Evolutionary conservation across 2,797 vertebrate genomes (phyloP), one percentile per base, ranked within the genome.

Genomic region (Acanthurus tractus): DNA sequence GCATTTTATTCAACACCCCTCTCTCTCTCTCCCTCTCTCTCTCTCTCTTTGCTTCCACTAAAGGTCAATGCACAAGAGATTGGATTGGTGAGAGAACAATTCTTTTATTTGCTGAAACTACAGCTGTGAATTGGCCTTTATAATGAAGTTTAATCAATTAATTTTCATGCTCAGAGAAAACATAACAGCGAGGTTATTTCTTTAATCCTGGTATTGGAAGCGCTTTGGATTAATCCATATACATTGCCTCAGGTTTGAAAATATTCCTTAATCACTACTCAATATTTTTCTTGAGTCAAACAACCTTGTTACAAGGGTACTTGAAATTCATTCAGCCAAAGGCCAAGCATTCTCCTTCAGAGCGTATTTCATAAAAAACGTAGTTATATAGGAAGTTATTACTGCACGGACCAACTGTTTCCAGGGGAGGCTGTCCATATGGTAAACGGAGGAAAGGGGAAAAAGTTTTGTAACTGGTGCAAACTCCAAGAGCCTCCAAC

Each of bases 51-150:
- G 78, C 77, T 81, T 82, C 73, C 22, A 69, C 65, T 73, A 90
- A 90, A 91, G 91, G 89, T 93, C 94, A 94, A 91, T 71, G 86
- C 76, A 83, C 78, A 76, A 64, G 40, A 76, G 84, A 88, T 86
- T 92, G 74, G 75, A 91, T 89, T 54, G 79, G 75, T 79, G 70
- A 82, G 82, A 81, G 72, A 59, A 77, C 88, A 76, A 73, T 80
- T 78, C 71, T 63, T 81, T 82, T 74, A 87, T 86, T 82, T 79
- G 70, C 53, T 34, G 25, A 71, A 81, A 70, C 17, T 40, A 54
- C 1, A 7, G 63, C 29, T 52, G 54, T 72, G 64, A 84, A 76
- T 22, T 69, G 77, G 72, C 64, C 73, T 86, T 84, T 85, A 83
- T 81, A 73, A 74, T 78, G 17, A 82, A 82, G 81, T 70, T 40